Percentiles rank a stretch among this genome's conserved stretches.
These are phyloP conservation scores for Uromys caudimaculatus DNA, from an alignment of 2,797 vertebrate species.

Conservation along the genomic window DNA sequence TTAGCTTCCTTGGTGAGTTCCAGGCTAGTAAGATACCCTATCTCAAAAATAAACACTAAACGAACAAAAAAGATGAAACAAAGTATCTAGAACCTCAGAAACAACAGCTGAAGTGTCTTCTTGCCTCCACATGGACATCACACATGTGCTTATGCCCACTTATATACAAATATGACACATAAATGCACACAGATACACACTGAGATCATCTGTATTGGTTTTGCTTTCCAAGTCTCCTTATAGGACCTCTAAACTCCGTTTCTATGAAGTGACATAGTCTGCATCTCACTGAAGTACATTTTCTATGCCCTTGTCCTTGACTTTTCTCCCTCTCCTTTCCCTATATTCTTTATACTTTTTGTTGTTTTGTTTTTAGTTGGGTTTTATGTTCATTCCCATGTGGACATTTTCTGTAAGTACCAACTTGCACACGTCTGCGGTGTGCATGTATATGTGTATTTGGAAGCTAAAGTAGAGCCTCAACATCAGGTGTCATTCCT, in stretches of 20 bases:
- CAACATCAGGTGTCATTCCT: neutral
- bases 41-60: neutral
- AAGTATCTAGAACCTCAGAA: neutral
- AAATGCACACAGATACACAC: neutral
- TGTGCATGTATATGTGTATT: neutral
- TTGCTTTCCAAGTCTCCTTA: conserved; percentile 22
- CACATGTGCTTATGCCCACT: neutral
- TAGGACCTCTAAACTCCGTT: neutral
- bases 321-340: too few species aligned
- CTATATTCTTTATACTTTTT: neutral
- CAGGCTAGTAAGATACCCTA: neutral
- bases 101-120: neutral
- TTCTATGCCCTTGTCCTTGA: neutral
- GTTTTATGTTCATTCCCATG: neutral
- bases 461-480: neutral
- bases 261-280: neutral
- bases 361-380: neutral
- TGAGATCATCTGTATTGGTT: conserved; percentile 2
- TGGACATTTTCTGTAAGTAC: neutral
- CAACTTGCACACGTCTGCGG: neutral
- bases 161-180: neutral
- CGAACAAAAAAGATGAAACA: neutral
- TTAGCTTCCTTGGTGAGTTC: neutral
- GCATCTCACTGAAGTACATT: conserved; percentile 21
- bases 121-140: neutral